Percentiles rank a stretch among this genome's conserved stretches.
Conservation (phyloP, 1,140 invertebrate species). For the Acyrthosiphon pisum region DNA sequence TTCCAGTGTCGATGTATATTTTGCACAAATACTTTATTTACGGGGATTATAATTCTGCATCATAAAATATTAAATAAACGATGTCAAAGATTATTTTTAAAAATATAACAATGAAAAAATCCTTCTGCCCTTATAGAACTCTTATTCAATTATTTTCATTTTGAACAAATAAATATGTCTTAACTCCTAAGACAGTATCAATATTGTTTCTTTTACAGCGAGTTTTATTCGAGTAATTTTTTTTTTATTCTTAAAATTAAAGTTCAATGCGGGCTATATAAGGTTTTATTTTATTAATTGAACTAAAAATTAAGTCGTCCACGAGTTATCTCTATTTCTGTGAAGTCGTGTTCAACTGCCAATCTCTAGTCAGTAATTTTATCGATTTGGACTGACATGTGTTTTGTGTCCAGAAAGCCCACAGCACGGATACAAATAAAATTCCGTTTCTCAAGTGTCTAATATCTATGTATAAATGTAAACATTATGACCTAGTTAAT, state of each 20-base stretch:
- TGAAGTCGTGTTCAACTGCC: not conserved
- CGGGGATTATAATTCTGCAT: not conserved
- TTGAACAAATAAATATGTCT: not conserved
- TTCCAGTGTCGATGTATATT: too few species aligned
- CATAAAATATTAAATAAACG: not conserved
- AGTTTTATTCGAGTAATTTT: not conserved
- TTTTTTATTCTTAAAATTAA: not conserved
- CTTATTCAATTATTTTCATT: not conserved
- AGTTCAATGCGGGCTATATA: not conserved
- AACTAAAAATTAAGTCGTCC: not conserved
- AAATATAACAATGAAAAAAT: not conserved
- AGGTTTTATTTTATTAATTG: not conserved
- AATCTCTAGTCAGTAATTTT: not conserved
- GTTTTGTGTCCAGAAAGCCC: not conserved
- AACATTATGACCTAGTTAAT: not conserved
- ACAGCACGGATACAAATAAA: not conserved
- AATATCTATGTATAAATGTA: not conserved
- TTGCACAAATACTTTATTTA: not conserved
- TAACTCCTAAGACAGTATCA: not conserved
- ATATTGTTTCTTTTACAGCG: not conserved
- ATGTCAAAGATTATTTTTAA: not conserved
- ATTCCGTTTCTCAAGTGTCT: not conserved
- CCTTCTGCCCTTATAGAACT: not conserved
- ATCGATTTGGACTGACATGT: not conserved
- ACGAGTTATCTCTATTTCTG: not conserved